Evolutionary conservation across 2,888 invertebrate species (phyloP).

Genomic region (Agriopis marginaria): DNA sequence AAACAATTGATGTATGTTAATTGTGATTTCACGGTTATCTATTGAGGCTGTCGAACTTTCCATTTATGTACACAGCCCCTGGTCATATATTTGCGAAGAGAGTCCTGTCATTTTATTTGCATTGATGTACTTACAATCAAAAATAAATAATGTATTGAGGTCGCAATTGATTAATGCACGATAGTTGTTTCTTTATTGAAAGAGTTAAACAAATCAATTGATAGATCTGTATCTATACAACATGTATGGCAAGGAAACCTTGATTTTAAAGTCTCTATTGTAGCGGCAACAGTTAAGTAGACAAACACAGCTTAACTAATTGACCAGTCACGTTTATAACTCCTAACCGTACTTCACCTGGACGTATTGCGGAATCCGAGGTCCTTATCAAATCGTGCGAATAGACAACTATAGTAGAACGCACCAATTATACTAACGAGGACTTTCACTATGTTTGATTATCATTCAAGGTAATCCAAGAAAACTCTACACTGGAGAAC

Average conservation of each 20-base stretch:
- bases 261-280: conserved; percentile 19
- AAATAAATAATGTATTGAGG: conserved; percentile 17
- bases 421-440: conserved; percentile 81
- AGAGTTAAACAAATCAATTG: background rate
- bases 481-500: conserved; percentile 58
- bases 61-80: conserved; percentile 56
- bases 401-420: conserved; percentile 64
- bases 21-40: conserved; percentile 68
- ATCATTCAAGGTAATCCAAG: conserved; percentile 77
- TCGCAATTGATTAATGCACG: conserved; percentile 12
- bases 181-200: conserved; percentile 7
- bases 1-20: conserved; percentile 73
- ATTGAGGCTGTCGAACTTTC: conserved; percentile 69
- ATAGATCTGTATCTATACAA: background rate
- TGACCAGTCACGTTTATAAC: conserved; percentile 48
- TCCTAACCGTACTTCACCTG: conserved; percentile 51
- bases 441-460: conserved; percentile 78
- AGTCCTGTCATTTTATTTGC: conserved; percentile 28
- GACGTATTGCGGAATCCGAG: conserved; percentile 66
- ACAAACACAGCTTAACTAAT: conserved; percentile 45
- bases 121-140: conserved; percentile 17
- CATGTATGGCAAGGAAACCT: conserved; percentile 11
- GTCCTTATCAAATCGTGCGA: conserved; percentile 74
- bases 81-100: conserved; percentile 38
- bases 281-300: conserved; percentile 34